These are phyloP conservation scores for Cossypha niveicapilla DNA, from an alignment of 2,797 vertebrate genomes.

Conservation along the genomic window DNA sequence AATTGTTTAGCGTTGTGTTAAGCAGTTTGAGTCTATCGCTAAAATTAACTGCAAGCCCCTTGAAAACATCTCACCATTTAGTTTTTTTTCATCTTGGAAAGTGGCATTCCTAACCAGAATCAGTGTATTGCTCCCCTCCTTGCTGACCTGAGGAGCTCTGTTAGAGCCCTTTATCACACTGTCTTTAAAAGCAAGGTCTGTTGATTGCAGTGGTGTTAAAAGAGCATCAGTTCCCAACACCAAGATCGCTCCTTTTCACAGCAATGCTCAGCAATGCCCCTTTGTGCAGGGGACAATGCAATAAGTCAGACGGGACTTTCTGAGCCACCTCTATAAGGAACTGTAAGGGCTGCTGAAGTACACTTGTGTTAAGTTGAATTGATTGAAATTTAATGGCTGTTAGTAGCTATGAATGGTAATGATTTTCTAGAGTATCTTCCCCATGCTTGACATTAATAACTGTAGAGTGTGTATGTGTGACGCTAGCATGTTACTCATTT, in stretches of 20 bases:
- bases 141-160: neutral
- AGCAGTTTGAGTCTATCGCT: neutral
- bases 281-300: constrained; percentile 79
- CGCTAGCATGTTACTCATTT: constrained; percentile 62
- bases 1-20: neutral
- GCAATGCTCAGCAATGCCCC: constrained; percentile 58
- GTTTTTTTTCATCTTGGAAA: neutral
- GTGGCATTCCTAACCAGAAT: neutral
- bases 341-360: constrained; percentile 79
- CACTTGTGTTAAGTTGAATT: constrained; percentile 87
- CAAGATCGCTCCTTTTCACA: constrained; percentile 60
- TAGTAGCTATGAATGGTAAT: constrained; percentile 85
- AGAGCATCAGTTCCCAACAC: constrained; percentile 65
- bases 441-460: constrained; percentile 80
- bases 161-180: neutral
- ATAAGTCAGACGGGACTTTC: constrained; percentile 77
- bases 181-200: constrained; percentile 23
- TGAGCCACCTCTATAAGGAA: constrained; percentile 72
- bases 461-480: constrained; percentile 48
- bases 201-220: constrained; percentile 66
- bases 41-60: neutral
- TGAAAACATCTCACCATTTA: neutral
- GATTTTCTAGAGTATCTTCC: constrained; percentile 78
- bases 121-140: neutral
- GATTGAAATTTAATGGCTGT: constrained; percentile 87